phyloP scores from a whole-genome alignment of 2,797 vertebrate species.

The Enteromius radiatus region DNA sequence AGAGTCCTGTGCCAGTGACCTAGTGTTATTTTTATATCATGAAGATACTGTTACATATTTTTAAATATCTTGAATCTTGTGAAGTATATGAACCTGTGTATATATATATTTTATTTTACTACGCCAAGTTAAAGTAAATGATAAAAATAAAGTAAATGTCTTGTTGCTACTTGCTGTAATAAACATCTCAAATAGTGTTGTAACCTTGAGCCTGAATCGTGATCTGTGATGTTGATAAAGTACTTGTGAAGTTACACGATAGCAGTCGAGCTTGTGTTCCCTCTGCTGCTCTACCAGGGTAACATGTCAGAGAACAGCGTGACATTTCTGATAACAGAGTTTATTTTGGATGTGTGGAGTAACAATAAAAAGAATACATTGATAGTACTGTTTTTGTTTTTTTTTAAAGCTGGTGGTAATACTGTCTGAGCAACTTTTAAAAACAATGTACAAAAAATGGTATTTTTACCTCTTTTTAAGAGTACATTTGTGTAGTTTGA shows the following conservation, averaged over 20 bases:
- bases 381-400: neutral
- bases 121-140: neutral
- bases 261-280: neutral
- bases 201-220: neutral
- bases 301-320: neutral
- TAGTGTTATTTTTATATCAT: neutral
- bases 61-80: neutral
- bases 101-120: neutral
- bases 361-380: neutral
- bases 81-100: neutral
- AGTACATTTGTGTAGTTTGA: neutral
- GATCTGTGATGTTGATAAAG: neutral
- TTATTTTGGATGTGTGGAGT: neutral
- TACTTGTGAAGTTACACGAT: neutral
- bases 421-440: neutral
- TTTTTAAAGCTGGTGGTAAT: neutral
- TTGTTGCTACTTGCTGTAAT: neutral
- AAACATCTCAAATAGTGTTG: neutral
- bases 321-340: constrained; percentile 27
- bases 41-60: neutral
- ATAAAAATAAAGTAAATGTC: neutral
- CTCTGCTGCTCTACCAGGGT: neutral
- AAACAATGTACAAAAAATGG: neutral
- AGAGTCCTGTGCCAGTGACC: neutral
- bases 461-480: neutral